Conservation (phyloP, 30 jellyfish, hydroid and myxozoan genomes). For the Nemopilema nomurai region DNA sequence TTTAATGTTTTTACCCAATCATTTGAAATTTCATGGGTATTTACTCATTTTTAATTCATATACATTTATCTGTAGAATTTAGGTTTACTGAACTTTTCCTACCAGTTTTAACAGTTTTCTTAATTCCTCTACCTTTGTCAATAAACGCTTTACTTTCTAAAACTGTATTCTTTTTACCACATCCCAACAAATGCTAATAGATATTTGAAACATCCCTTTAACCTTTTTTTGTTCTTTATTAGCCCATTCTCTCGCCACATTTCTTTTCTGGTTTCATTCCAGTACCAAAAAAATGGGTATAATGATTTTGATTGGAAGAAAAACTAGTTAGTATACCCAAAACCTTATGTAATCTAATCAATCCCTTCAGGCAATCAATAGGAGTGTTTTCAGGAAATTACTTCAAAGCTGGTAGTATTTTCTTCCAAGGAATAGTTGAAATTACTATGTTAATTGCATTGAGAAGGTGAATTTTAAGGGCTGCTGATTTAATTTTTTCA, state of each 20-base stretch:
- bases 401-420: background rate
- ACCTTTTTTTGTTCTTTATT: background rate
- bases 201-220: background rate
- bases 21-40: background rate
- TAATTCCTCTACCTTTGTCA: background rate
- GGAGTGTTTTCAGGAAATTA: no score
- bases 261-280: background rate
- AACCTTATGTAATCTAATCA: background rate
- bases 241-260: background rate
- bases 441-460: background rate
- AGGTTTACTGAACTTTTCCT: background rate
- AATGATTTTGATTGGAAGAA: no score
- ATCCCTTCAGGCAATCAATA: background rate
- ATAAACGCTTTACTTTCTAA: background rate
- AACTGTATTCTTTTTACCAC: conserved; percentile 9
- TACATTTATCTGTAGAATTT: background rate
- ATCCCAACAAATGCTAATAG: background rate
- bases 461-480: background rate
- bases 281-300: background rate
- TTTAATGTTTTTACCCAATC: background rate
- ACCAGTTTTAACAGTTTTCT: background rate
- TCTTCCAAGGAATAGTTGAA: background rate
- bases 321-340: no score
- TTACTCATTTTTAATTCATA: background rate
- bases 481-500: background rate